Conservation (phyloP, 2,888 invertebrate genomes). For the Volucella bombylans region DNA sequence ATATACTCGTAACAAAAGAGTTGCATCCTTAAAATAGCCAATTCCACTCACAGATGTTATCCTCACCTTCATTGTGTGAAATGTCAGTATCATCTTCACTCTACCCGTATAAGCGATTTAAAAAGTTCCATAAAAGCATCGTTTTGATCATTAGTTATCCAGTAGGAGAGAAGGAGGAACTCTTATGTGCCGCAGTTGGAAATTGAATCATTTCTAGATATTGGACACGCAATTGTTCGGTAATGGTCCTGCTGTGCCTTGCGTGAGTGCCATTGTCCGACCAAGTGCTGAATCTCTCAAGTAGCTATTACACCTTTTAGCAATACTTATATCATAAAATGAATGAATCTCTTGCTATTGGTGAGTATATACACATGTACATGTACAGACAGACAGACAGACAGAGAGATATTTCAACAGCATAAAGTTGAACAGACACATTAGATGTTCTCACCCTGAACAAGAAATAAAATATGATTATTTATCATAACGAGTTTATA, state of each 20-base stretch:
- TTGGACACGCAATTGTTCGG: conserved; percentile 66
- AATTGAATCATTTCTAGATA: conserved; percentile 67
- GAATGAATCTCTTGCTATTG: conserved; percentile 30
- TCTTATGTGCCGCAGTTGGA: conserved; percentile 52
- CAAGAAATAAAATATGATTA: conserved; percentile 64
- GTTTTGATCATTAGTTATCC: conserved; percentile 61
- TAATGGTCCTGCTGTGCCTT: conserved; percentile 55
- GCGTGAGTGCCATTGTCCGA: conserved; percentile 50
- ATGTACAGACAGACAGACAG: neutral
- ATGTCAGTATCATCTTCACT: conserved; percentile 40
- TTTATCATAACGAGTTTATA: conserved; percentile 73
- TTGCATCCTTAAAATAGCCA: neutral
- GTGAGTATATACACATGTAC: conserved; percentile 20
- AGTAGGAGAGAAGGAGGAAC: neutral
- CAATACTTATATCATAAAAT: conserved; percentile 21
- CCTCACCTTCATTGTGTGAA: neutral
- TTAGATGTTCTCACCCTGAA: conserved; percentile 38
- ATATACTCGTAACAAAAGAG: neutral
- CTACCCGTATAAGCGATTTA: conserved; percentile 19
- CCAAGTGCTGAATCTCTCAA: conserved; percentile 70
- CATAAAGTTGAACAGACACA: conserved; percentile 50
- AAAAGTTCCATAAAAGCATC: conserved; percentile 64
- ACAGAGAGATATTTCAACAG: conserved; percentile 21
- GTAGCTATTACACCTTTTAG: conserved; percentile 74
- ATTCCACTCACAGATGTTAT: neutral